phyloP scores from a whole-genome alignment of 2,888 invertebrate genomes.

The Arge pagana region DNA sequence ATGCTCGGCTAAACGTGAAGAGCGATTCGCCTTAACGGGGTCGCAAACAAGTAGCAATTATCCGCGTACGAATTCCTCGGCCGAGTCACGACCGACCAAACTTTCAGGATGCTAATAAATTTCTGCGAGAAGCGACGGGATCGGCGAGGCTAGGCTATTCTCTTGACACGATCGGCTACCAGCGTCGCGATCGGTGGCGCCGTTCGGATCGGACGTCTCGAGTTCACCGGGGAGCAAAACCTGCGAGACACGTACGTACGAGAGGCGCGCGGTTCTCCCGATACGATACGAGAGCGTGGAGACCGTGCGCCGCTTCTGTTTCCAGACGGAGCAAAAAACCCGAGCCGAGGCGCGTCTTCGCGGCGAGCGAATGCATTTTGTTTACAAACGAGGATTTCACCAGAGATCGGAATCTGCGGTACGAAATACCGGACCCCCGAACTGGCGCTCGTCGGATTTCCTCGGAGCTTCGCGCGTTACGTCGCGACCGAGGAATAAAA shows the following conservation, averaged over 20 bases:
- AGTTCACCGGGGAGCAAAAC: conserved; percentile 16
- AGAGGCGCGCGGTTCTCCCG: conserved; percentile 13
- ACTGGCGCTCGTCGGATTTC: too few species aligned
- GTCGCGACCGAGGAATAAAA: too few species aligned
- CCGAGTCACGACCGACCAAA: too few species aligned
- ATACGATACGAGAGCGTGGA: not conserved
- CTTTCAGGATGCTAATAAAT: too few species aligned
- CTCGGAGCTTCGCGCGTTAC: too few species aligned
- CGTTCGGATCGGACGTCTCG: conserved; percentile 16
- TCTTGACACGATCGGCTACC: conserved; percentile 15
- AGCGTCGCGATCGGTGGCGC: conserved; percentile 11
- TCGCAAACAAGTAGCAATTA: too few species aligned
- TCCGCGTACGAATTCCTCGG: too few species aligned
- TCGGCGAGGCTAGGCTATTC: not conserved
- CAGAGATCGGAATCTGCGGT: conserved; percentile 30
- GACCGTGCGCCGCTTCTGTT: conserved; percentile 18
- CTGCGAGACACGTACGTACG: conserved; percentile 8
- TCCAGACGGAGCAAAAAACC: conserved; percentile 24
- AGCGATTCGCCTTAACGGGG: too few species aligned
- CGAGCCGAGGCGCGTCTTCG: conserved; percentile 26
- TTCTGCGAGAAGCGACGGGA: too few species aligned
- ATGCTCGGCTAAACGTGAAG: too few species aligned
- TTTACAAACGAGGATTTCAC: conserved; percentile 32
- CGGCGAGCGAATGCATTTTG: conserved; percentile 27
- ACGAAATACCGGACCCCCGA: conserved; percentile 24